Percentiles rank a stretch among this genome's conserved stretches.
Conservation (phyloP, 1,140 invertebrate species). For the Sarcophaga bullata region DNA sequence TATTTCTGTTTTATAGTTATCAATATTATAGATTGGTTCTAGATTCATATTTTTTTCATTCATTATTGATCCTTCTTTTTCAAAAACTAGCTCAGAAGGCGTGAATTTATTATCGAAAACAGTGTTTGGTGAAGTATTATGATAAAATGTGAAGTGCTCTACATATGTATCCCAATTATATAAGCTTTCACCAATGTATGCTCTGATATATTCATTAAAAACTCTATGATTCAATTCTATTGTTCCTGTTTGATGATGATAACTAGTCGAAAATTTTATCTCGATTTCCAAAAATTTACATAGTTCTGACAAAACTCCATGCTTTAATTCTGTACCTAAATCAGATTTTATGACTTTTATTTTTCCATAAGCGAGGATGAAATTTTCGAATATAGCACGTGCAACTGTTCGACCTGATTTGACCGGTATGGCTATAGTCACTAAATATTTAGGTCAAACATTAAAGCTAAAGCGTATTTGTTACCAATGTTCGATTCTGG, state of each 20-base stretch:
- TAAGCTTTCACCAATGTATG: not conserved
- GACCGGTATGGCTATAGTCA: not conserved
- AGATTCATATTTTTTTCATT: not conserved
- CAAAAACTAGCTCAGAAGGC: conserved; percentile 26
- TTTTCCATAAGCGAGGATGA: not conserved
- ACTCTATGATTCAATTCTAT: conserved; percentile 42
- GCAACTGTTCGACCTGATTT: not conserved
- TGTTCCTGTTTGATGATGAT: conserved; percentile 42
- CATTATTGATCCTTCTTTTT: not conserved
- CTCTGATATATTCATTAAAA: conserved; percentile 43
- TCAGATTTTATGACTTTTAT: too few species aligned
- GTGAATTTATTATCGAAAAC: not conserved
- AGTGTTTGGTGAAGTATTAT: conserved; percentile 28
- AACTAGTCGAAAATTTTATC: conserved; percentile 32
- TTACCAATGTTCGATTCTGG: not conserved
- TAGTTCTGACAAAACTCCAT: not conserved
- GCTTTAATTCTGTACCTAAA: not conserved
- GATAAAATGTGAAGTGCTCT: conserved; percentile 1
- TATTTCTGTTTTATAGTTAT: not conserved
- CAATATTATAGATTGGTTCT: not conserved
- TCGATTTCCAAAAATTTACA: conserved; percentile 37
- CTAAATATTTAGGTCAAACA: not conserved
- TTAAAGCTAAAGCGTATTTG: not conserved
- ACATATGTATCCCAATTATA: not conserved
- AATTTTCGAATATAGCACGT: not conserved